Conservation (phyloP, 2,888 invertebrate species). For the Lithophane socia region DNA sequence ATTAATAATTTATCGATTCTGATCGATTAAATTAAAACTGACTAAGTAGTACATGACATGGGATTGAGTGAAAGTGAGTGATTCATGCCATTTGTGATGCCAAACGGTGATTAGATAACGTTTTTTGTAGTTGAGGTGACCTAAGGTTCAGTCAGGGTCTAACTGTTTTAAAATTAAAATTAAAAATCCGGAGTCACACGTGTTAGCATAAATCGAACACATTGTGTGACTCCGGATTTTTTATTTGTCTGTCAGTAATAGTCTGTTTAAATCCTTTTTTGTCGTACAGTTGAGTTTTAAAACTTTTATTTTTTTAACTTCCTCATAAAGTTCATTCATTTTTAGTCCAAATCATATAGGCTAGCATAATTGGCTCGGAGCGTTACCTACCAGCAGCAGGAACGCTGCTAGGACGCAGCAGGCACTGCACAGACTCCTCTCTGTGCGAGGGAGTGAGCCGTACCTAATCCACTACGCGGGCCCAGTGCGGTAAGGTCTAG, state of each 20-base stretch:
- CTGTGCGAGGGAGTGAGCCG: background rate
- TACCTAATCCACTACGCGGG: too few relatives aligned
- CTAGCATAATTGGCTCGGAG: background rate
- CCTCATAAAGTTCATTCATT: too few relatives aligned
- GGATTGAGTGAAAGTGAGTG: slow-evolving; percentile 53
- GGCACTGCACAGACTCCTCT: background rate
- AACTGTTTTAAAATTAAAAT: background rate
- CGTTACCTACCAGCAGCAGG: background rate
- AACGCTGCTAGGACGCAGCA: too few relatives aligned
- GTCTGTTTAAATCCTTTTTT: too few relatives aligned
- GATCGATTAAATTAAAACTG: background rate
- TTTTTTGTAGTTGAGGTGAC: background rate
- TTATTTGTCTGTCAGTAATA: too few relatives aligned
- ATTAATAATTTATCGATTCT: slow-evolving; percentile 29
- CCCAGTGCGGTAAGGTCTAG: background rate
- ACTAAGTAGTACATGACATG: slow-evolving; percentile 37
- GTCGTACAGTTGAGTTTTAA: too few relatives aligned
- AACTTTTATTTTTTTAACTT: background rate
- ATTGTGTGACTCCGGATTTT: too few relatives aligned
- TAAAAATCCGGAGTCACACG: too few relatives aligned
- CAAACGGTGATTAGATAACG: slow-evolving; percentile 17
- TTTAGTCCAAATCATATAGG: too few relatives aligned
- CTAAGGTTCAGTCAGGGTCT: background rate
- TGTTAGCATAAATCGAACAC: too few relatives aligned
- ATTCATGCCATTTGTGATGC: slow-evolving; percentile 6